Base-by-base conservation (phyloP, 2,888 invertebrate species). In the Parapristionchus giblindavisi region DNA sequence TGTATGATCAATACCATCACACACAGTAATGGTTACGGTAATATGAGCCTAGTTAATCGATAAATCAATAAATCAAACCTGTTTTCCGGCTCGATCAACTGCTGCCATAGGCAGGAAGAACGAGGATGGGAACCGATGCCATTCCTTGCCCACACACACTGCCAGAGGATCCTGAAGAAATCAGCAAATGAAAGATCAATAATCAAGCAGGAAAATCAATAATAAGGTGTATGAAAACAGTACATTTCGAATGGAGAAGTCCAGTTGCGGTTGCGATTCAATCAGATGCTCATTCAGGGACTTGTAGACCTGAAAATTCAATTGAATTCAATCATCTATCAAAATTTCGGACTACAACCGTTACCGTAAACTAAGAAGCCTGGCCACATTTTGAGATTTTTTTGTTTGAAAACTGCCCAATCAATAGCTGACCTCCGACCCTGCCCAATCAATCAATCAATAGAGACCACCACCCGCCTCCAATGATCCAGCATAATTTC, bases 71-170 rank as follows among this genome's bases (percentile, higher is more conserved):
- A n/a, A n/a, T n/a, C 63, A 27, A 21, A 72, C 72, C 72, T 51
- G 38, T 17, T 38, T 40, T 17, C 58, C 65, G 21, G 74, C 38
- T 11, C 73, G 70, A 52, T 79, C 80, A 27, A 65, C 21, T 3
- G 75, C 80, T 34, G 71, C 43, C 34, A 83, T 71, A 0, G 96
- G 96, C 58, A 98, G 90, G 89, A 96, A 96, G 90, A 98, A 99
- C 80, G 94, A 94, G 63, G 94, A 93, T 0, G 98, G 96, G 86
- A 93, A 97, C 34, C 98, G 91, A 89, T 99, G 92, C 99, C 99
- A 99, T 86, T 99, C 99, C 90, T 98, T 98, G 65, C 97, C 98
- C 79, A 94, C 92, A 89, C 99, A 99, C 5, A 99, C 92, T 76
- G 93, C 92, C 36, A 86, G 75, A 1, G 85, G 80, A 58, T 80